Evolutionary conservation across 2,113 vertebrate genomes (phyloP).

Genomic region (Zosterops hypoxanthus): DNA sequence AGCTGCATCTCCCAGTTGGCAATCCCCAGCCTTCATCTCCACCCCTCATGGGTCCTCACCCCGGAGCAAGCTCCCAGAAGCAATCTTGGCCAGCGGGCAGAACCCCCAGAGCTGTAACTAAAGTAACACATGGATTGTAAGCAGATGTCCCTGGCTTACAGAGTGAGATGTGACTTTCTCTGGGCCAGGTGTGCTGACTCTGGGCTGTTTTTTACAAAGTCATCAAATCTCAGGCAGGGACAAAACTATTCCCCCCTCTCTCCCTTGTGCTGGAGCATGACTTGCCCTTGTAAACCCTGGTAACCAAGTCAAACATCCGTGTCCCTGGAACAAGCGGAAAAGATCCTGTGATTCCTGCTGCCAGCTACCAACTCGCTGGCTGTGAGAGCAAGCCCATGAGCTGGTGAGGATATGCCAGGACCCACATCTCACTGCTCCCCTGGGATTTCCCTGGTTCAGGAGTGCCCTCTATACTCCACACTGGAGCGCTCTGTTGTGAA

Average conservation of each 20-base stretch:
- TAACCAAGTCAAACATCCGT: neutral
- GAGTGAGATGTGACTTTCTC: neutral
- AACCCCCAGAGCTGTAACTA: neutral
- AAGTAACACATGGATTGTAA: neutral
- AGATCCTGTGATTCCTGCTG: neutral
- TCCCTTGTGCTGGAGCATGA: fast-evolving
- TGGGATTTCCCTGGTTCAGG: neutral
- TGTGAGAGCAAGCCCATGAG: neutral
- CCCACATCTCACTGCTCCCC: no score
- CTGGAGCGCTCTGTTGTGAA: neutral
- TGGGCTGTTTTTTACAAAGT: neutral
- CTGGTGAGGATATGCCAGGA: neutral
- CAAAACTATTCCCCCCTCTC: neutral
- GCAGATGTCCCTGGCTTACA: neutral
- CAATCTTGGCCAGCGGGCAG: fast-evolving
- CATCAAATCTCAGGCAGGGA: neutral
- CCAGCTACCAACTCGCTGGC: neutral
- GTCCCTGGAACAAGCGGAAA: neutral
- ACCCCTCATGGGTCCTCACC: neutral
- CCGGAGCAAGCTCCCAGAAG: neutral
- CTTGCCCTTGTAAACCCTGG: neutral
- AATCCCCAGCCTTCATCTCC: neutral
- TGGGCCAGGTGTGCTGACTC: neutral
- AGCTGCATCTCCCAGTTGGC: neutral
- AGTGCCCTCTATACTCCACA: neutral